These are phyloP conservation scores for Oryctes rhinoceros DNA, from an alignment of 1,140 invertebrate species.

Conservation along the genomic window DNA sequence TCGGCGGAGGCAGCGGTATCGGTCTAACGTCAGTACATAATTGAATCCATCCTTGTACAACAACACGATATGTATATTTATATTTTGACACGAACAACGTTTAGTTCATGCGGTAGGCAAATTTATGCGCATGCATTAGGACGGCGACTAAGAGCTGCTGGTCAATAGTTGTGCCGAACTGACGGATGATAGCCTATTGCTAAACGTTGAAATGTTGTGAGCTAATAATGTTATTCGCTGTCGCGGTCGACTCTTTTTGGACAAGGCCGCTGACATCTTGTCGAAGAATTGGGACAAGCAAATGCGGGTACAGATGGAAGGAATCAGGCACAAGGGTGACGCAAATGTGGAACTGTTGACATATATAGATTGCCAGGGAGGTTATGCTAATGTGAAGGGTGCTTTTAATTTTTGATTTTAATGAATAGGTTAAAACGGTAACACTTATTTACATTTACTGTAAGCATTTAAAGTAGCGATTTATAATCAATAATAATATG, in stretches of 20 bases:
- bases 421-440: too few relatives aligned
- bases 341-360: slow-evolving; percentile 4
- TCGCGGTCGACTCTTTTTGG: not conserved
- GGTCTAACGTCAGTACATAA: slow-evolving; percentile 22
- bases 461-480: too few relatives aligned
- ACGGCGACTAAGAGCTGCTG: slow-evolving; percentile 1
- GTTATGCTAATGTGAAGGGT: not conserved
- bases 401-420: not conserved
- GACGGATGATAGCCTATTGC: not conserved
- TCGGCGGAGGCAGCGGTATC: not conserved
- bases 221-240: too few relatives aligned
- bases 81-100: slow-evolving; percentile 34
- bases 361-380: not conserved
- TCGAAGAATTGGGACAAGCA: not conserved
- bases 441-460: too few relatives aligned
- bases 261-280: slow-evolving; percentile 17
- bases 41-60: slow-evolving; percentile 32
- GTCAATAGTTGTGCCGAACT: slow-evolving; percentile 11
- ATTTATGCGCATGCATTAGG: slow-evolving; percentile 34
- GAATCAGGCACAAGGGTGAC: slow-evolving; percentile 14
- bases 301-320: not conserved
- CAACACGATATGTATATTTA: slow-evolving; percentile 31
- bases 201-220: not conserved
- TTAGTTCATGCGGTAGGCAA: slow-evolving; percentile 25
- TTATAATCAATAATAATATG: too few relatives aligned